These are phyloP conservation scores for Furcula furcula DNA, from an alignment of 2,888 invertebrate species.

Conservation along the genomic window DNA sequence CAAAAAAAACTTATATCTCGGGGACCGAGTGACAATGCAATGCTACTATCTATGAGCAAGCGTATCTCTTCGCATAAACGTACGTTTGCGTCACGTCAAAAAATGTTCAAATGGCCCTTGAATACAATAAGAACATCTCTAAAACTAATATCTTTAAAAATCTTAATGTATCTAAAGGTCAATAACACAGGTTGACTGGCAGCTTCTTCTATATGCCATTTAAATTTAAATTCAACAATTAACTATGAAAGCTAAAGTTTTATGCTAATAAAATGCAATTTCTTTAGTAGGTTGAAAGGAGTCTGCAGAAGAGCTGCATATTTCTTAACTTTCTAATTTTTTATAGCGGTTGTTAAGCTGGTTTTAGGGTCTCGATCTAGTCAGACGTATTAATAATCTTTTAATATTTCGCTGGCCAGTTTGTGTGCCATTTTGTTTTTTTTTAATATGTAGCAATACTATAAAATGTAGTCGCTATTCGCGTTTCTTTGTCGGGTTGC, in stretches of 20 bases:
- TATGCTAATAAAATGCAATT: slow-evolving; percentile 78
- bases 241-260: slow-evolving; percentile 69
- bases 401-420: background rate
- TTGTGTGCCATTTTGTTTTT: too few relatives aligned
- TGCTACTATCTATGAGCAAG: too few relatives aligned
- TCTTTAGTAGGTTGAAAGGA: slow-evolving; percentile 74
- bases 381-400: slow-evolving; percentile 6
- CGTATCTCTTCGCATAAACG: too few relatives aligned
- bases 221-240: slow-evolving; percentile 60
- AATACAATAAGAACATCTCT: background rate
- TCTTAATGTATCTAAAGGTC: slow-evolving; percentile 48
- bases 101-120: slow-evolving; percentile 9
- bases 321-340: slow-evolving; percentile 76
- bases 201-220: slow-evolving; percentile 54
- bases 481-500: too few relatives aligned
- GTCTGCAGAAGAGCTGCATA: slow-evolving; percentile 67
- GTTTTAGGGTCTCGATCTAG: slow-evolving; percentile 69
- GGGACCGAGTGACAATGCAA: too few relatives aligned
- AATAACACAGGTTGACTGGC: slow-evolving; percentile 44
- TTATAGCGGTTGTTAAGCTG: slow-evolving; percentile 64
- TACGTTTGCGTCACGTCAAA: too few relatives aligned
- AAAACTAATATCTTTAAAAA: slow-evolving; percentile 11
- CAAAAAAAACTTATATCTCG: too few relatives aligned
- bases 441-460: too few relatives aligned
- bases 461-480: too few relatives aligned